A percentile compares a stretch with the other conserved stretches of the same genome.
These are phyloP conservation scores for Drosophila leontia DNA, from an alignment of 1,140 invertebrate genomes.

Conservation along the genomic window DNA sequence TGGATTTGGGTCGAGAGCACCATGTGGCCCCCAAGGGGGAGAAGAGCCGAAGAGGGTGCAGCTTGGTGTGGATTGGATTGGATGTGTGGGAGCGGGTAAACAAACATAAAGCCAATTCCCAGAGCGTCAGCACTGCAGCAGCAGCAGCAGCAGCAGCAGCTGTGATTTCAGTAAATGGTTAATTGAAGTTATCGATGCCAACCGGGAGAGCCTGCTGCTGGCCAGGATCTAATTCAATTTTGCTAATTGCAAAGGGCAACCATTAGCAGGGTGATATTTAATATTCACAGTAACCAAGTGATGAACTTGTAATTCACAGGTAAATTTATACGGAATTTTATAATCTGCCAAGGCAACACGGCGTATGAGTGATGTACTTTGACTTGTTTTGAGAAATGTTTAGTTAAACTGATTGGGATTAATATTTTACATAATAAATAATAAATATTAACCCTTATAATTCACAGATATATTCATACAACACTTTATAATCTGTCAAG, in stretches of 20 bases:
- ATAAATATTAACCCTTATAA: too few relatives aligned
- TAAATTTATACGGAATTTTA: not conserved
- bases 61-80: not conserved
- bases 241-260: not conserved
- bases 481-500: not conserved
- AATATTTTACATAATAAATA: too few relatives aligned
- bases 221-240: constrained; percentile 8
- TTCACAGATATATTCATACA: too few relatives aligned
- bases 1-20: constrained; percentile 47
- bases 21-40: constrained; percentile 19
- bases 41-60: not conserved
- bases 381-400: not conserved
- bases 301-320: not conserved
- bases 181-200: constrained; percentile 26
- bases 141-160: constrained; percentile 6
- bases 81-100: not conserved
- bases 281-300: not conserved
- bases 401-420: not conserved
- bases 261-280: not conserved
- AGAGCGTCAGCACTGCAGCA: constrained; percentile 28
- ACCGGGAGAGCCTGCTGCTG: not conserved
- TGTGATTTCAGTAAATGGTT: constrained; percentile 31
- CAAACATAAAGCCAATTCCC: constrained; percentile 33
- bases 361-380: not conserved
- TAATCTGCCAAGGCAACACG: not conserved